Evolutionary conservation across 2,888 invertebrate genomes (phyloP).

Genomic region (Drosophila villosipedis): DNA sequence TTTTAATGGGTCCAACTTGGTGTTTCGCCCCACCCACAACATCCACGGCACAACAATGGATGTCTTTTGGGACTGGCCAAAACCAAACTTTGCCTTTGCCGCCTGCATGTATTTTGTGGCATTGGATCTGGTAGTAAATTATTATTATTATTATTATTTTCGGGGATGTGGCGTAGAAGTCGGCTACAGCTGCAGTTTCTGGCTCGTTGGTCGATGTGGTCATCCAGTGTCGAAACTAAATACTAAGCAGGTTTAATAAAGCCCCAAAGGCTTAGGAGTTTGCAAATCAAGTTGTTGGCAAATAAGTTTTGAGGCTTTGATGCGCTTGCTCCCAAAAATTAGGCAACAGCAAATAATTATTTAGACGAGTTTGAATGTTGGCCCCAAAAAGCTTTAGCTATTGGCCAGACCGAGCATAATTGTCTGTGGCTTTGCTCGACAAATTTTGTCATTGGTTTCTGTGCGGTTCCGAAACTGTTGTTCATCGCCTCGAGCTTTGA

Average conservation of each 20-base stretch:
- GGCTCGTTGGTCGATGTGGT: slow-evolving; percentile 55
- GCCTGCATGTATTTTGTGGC: slow-evolving; percentile 48
- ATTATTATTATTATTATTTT: slow-evolving; percentile 65
- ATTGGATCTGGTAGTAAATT: slow-evolving; percentile 63
- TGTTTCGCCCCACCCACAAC: not conserved
- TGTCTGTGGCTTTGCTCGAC: slow-evolving; percentile 48
- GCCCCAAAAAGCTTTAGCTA: not conserved
- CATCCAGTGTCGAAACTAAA: slow-evolving; percentile 67
- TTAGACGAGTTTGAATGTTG: slow-evolving; percentile 43
- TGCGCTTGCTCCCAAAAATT: slow-evolving; percentile 48
- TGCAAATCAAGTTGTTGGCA: slow-evolving; percentile 51
- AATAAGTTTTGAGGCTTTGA: slow-evolving; percentile 60
- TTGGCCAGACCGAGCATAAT: slow-evolving; percentile 42
- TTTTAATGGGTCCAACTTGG: slow-evolving; percentile 23
- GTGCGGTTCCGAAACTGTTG: slow-evolving; percentile 5
- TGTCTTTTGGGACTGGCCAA: slow-evolving; percentile 14
- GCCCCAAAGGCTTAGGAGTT: slow-evolving; percentile 11
- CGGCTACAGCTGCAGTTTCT: slow-evolving; percentile 58
- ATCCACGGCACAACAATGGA: slow-evolving; percentile 14
- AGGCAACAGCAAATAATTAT: slow-evolving; percentile 66
- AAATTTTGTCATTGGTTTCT: slow-evolving; percentile 44
- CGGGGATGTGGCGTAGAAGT: not conserved
- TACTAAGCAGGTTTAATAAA: slow-evolving; percentile 63
- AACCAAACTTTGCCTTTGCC: slow-evolving; percentile 32
- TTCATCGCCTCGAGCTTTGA: not conserved